Conservation (phyloP, 2,888 invertebrate species). For the Asteroscopus sphinx region DNA sequence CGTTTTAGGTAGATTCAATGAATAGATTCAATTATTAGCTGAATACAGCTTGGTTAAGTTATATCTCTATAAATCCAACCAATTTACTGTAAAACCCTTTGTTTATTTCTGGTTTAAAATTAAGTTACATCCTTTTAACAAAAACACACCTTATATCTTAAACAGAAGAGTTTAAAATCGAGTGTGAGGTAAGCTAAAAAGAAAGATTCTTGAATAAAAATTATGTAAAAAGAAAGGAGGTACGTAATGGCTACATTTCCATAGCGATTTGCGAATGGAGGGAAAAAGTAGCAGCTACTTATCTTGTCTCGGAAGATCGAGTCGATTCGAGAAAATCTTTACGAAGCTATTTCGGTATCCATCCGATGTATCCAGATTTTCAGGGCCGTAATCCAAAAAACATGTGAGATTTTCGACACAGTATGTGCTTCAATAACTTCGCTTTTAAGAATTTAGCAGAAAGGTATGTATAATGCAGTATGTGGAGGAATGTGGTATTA, state of each 20-base stretch:
- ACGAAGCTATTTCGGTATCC: constrained; percentile 2
- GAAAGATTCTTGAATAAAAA: constrained; percentile 26
- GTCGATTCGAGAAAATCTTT: constrained; percentile 35
- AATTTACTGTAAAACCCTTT: constrained; percentile 50
- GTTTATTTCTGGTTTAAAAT: constrained; percentile 37
- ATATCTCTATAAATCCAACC: constrained; percentile 60
- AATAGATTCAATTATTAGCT: constrained; percentile 61
- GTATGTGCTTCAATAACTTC: no score
- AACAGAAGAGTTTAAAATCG: constrained; percentile 21
- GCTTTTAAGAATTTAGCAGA: no score
- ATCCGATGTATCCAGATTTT: constrained; percentile 3
- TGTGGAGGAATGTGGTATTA: no score
- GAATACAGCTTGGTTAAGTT: constrained; percentile 57
- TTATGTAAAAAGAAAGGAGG: constrained; percentile 33
- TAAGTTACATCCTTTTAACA: constrained; percentile 1
- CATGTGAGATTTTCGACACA: no score
- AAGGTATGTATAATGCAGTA: no score
- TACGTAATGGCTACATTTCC: constrained; percentile 41
- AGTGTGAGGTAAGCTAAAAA: constrained; percentile 1
- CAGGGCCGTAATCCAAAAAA: no score
- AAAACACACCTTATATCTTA: constrained; percentile 5
- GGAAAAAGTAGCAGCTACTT: constrained; percentile 41
- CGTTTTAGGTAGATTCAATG: constrained; percentile 43
- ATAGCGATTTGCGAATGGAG: constrained; percentile 37
- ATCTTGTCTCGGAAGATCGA: constrained; percentile 45